These are phyloP conservation scores for Acleris holmiana DNA, from an alignment of 2,888 invertebrate genomes.

Conservation along the genomic window DNA sequence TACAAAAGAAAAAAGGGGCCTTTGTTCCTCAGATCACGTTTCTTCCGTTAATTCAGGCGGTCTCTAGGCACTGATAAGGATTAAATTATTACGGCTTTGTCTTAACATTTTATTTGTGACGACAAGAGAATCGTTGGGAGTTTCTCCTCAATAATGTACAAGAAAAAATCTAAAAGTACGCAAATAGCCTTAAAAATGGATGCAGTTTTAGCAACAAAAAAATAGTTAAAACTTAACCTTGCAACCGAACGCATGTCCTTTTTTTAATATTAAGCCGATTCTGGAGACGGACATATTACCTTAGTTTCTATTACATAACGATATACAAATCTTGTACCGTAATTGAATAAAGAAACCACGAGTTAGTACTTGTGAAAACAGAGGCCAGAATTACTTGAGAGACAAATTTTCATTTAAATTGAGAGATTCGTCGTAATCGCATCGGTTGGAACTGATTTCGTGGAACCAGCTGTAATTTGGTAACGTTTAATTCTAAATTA, in stretches of 20 bases:
- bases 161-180: too few relatives aligned
- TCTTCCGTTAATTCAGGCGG: conserved; percentile 56
- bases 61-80: conserved; percentile 58
- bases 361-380: neutral
- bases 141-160: neutral
- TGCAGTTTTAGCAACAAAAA: too few relatives aligned
- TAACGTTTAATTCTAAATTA: conserved; percentile 12
- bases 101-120: conserved; percentile 38
- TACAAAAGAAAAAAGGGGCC: conserved; percentile 14
- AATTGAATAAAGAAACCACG: neutral
- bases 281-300: too few relatives aligned
- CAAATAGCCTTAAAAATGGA: too few relatives aligned
- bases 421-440: conserved; percentile 15
- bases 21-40: conserved; percentile 49
- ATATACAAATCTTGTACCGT: too few relatives aligned
- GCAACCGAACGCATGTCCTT: too few relatives aligned
- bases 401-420: conserved; percentile 20
- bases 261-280: too few relatives aligned
- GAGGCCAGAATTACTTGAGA: conserved; percentile 1
- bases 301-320: too few relatives aligned
- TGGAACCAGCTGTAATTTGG: conserved; percentile 10
- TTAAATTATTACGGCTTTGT: conserved; percentile 56
- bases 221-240: too few relatives aligned
- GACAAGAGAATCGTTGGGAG: conserved; percentile 7
- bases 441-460: conserved; percentile 8